Percentiles rank a stretch among this genome's conserved stretches.
phyloP scores from a whole-genome alignment of 2,888 invertebrate genomes.

The Melinaea marsaeus region DNA sequence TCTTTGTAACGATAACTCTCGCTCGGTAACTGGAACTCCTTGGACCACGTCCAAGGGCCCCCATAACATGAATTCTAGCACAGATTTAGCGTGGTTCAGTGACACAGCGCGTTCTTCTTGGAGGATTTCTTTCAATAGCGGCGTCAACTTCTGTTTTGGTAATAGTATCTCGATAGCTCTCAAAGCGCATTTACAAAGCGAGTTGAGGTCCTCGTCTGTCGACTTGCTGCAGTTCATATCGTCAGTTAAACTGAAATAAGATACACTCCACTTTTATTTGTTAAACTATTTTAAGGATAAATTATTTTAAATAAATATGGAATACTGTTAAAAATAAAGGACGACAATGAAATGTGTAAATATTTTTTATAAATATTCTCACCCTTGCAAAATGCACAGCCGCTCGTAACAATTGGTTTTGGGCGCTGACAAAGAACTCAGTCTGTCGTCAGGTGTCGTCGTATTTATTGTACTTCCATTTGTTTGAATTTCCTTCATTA shows the following conservation, averaged over 20 bases:
- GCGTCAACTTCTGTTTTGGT: slow-evolving; percentile 81
- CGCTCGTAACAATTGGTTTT: slow-evolving; percentile 77
- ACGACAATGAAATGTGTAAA: neutral
- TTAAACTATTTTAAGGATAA: no score
- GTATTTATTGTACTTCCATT: slow-evolving; percentile 49
- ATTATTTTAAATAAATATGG: neutral
- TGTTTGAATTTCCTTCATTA: slow-evolving; percentile 78
- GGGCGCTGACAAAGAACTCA: slow-evolving; percentile 68
- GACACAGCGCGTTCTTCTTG: slow-evolving; percentile 81
- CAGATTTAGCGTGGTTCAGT: slow-evolving; percentile 86
- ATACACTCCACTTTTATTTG: no score
- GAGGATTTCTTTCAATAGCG: slow-evolving; percentile 83
- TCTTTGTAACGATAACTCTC: slow-evolving; percentile 86
- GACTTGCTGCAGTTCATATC: slow-evolving; percentile 76
- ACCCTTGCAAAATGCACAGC: slow-evolving; percentile 87
- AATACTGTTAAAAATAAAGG: neutral
- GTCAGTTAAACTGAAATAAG: slow-evolving; percentile 79
- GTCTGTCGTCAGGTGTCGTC: slow-evolving; percentile 60
- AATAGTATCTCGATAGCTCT: slow-evolving; percentile 82
- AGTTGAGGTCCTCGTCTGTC: slow-evolving; percentile 80
- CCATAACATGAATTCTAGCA: slow-evolving; percentile 93
- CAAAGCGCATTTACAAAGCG: slow-evolving; percentile 87
- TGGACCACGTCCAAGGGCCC: slow-evolving; percentile 89
- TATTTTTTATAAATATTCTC: slow-evolving; percentile 41
- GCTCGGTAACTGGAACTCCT: slow-evolving; percentile 81